These are phyloP conservation scores for Stomatorhinus ivindoensis DNA, from an alignment of 2,113 vertebrate species.

Conservation along the genomic window DNA sequence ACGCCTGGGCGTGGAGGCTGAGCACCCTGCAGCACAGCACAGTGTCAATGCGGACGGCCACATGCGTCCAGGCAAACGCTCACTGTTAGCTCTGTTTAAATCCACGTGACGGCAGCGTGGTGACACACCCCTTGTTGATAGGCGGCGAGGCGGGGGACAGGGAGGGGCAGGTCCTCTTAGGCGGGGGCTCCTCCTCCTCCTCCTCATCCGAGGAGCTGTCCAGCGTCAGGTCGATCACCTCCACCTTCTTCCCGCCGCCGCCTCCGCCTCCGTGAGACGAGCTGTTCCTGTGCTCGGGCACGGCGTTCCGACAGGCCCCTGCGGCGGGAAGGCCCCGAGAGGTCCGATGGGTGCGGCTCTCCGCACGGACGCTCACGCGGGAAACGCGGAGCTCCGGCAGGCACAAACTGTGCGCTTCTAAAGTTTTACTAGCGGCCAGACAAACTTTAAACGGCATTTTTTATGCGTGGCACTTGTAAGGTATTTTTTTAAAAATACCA, in stretches of 20 bases:
- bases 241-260: conserved; percentile 75
- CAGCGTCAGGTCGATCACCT: conserved; percentile 93
- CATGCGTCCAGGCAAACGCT: neutral
- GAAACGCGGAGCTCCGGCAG: neutral
- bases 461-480: neutral
- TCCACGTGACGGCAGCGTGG: neutral
- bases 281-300: conserved; percentile 72
- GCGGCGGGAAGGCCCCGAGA: neutral
- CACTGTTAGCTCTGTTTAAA: neutral
- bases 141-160: conserved; percentile 81
- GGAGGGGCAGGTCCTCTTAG: conserved; percentile 84
- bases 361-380: neutral
- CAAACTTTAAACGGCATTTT: neutral
- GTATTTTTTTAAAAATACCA: neutral
- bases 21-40: conserved; percentile 58
- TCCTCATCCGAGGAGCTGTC: conserved; percentile 96
- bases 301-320: conserved; percentile 72
- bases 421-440: neutral
- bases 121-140: conserved; percentile 80
- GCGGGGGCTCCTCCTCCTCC: conserved; percentile 79
- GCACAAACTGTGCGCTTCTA: neutral
- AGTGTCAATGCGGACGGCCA: neutral
- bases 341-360: neutral
- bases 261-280: conserved; percentile 51
- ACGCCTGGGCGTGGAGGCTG: conserved; percentile 86